Evolutionary conservation across 2,888 invertebrate species (phyloP), one percentile per base, ranked within the genome.

Genomic region (Monopis laevigella): DNA sequence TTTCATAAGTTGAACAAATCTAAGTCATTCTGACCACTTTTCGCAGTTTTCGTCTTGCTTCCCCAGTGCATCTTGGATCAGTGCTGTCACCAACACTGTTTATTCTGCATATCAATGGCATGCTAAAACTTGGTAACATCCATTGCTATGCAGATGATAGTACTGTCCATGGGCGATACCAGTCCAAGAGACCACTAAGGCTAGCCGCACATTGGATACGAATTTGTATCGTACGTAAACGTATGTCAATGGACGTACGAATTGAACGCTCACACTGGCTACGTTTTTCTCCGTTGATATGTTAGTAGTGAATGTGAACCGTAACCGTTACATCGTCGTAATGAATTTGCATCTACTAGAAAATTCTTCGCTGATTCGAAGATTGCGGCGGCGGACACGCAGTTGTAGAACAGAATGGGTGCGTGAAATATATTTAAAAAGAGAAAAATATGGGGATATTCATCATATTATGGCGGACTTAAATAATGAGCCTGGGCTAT

Each of bases 351-450:
- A 29, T 7, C 29, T n/a, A 8, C 29, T 8, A 29, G 29, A 29
- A 5, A 29, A 29, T 12, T 29, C 24, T 29, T 11, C 11, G 11
- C 6, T 29, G 6, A 29, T 11, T 29, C 12, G 11, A 29, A 29
- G 29, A 29, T 11, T 29, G 6, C 29, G 29, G 12, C 29, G 29
- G 5, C 29, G 29, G 5, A 6, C 5, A 7, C 5, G 29, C 29
- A 29, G 29, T 29, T 11, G 29, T 29, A n/a, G 29, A 29, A 8
- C 12, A 29, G 11, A 29, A 29, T 29, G 29, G 29, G 29, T 29
- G 29, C 29, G 29, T 24, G 29, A 29, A 29, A 29, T 29, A 29
- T 29, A 29, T 29, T 29, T 29, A 29, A 29, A 29, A 29, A n/a
- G n/a, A 29, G 29, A 29, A 12, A 12, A 8, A 29, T 29, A 7